phyloP scores from a whole-genome alignment of 2,113 vertebrate species.

The Ovibos moschatus region DNA sequence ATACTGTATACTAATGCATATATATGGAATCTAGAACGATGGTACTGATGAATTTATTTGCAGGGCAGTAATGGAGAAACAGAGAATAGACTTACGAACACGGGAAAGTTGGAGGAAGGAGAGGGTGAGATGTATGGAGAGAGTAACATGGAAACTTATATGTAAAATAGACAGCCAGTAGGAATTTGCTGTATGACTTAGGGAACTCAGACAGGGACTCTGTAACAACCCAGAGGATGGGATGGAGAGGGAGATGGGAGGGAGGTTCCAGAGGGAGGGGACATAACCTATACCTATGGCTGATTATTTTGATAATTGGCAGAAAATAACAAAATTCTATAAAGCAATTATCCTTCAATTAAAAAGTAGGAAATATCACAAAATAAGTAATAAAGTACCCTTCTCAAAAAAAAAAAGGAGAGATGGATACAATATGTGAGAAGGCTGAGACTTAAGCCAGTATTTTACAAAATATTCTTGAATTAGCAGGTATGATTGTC shows the following conservation, averaged over 20 bases:
- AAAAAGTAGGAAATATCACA: background rate
- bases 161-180: background rate
- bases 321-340: background rate
- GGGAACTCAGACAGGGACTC: background rate
- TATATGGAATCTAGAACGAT: background rate
- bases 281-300: background rate
- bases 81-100: background rate
- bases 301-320: background rate
- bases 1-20: background rate
- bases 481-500: background rate
- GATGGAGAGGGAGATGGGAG: background rate
- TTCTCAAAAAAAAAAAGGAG: background rate
- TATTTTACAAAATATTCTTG: constrained; percentile 42
- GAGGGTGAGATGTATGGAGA: background rate
- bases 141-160: background rate
- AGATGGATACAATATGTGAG: background rate
- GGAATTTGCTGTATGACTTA: background rate
- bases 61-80: background rate
- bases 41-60: background rate
- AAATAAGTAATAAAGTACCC: background rate
- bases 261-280: background rate
- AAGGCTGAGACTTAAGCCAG: background rate
- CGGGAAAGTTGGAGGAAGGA: background rate
- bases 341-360: background rate
- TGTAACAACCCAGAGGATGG: background rate